These are phyloP conservation scores for Ectropis crepuscularia DNA, from an alignment of 2,888 invertebrate species.

Conservation along the genomic window DNA sequence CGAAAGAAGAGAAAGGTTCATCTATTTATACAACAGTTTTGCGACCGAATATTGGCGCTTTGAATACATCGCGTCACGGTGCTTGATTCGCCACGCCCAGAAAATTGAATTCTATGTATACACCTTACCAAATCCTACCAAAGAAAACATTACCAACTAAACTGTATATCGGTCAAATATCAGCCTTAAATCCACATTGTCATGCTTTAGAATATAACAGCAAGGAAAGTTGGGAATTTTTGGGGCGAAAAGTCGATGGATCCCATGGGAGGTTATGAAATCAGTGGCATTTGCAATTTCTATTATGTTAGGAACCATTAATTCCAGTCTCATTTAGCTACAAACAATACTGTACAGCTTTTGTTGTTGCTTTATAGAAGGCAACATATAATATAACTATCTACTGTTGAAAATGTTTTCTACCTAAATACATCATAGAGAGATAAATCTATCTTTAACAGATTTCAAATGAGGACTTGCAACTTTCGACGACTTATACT, in stretches of 20 bases:
- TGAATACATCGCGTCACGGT: constrained; percentile 84
- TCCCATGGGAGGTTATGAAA: constrained; percentile 86
- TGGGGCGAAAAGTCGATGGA: constrained; percentile 80
- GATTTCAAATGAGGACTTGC: too few relatives aligned
- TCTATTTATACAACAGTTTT: constrained; percentile 78
- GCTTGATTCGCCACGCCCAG: constrained; percentile 84
- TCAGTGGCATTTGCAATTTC: constrained; percentile 89
- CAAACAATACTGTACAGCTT: constrained; percentile 74
- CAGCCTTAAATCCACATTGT: constrained; percentile 44
- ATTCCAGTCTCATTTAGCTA: constrained; percentile 82
- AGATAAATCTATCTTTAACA: too few relatives aligned
- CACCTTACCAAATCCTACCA: constrained; percentile 68
- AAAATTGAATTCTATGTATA: constrained; percentile 82
- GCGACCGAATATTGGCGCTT: constrained; percentile 78
- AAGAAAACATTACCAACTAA: constrained; percentile 58
- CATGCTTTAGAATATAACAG: constrained; percentile 50
- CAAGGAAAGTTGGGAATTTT: constrained; percentile 56
- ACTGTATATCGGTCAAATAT: constrained; percentile 41
- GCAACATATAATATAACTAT: too few relatives aligned
- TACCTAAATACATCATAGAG: too few relatives aligned
- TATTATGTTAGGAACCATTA: constrained; percentile 84
- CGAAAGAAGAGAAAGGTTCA: constrained; percentile 67
- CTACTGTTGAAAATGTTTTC: too few relatives aligned
- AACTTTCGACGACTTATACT: too few relatives aligned
- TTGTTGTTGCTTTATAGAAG: constrained; percentile 47